Percentiles rank a stretch among this genome's conserved stretches.
phyloP scores from a whole-genome alignment of 2,797 vertebrate species.

The Anabas testudineus region DNA sequence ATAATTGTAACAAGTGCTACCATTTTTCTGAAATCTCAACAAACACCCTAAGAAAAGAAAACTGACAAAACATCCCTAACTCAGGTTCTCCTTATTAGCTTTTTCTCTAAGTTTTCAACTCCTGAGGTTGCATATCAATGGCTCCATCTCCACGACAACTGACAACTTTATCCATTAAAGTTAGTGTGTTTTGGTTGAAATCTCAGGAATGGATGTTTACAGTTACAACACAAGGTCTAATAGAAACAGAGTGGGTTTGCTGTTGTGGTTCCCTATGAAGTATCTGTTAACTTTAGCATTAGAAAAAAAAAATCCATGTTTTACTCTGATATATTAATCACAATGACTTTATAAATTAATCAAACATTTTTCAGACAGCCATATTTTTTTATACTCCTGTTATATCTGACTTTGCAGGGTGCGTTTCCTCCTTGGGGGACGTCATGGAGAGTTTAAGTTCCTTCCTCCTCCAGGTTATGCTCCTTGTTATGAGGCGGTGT shows the following conservation, averaged over 20 bases:
- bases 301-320: too few species aligned
- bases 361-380: too few species aligned
- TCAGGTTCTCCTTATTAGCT: not conserved
- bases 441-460: conserved; percentile 97
- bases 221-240: too few species aligned
- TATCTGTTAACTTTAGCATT: too few species aligned
- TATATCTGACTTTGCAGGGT: conserved; percentile 78
- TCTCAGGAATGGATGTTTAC: too few species aligned
- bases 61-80: not conserved
- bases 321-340: not conserved
- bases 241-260: too few species aligned
- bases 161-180: not conserved
- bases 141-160: not conserved
- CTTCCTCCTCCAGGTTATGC: conserved; percentile 95
- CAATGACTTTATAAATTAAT: too few species aligned
- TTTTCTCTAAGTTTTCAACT: not conserved
- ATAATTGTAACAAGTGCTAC: too few species aligned
- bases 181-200: not conserved
- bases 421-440: conserved; percentile 93
- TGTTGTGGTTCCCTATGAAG: too few species aligned
- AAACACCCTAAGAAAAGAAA: not conserved
- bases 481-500: conserved; percentile 93
- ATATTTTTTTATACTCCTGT: not conserved
- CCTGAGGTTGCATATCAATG: not conserved
- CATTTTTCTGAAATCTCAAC: not conserved